These are phyloP conservation scores for Strigops habroptila DNA, from an alignment of 2,113 vertebrate genomes.

Conservation along the genomic window DNA sequence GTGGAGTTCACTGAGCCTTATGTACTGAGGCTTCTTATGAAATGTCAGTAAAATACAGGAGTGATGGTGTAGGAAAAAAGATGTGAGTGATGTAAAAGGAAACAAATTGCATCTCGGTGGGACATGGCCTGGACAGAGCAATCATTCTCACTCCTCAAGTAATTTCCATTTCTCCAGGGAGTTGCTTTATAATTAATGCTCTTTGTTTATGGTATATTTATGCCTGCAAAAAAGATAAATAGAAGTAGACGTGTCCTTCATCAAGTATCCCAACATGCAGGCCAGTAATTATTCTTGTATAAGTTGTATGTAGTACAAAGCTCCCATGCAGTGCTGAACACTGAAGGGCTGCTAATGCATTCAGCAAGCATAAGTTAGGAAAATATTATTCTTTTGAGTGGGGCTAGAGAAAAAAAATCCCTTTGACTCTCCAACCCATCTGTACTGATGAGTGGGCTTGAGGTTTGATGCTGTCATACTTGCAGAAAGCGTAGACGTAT, in stretches of 20 bases:
- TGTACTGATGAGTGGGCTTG: background rate
- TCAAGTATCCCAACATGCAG: background rate
- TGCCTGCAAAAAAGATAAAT: background rate
- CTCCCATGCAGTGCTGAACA: background rate
- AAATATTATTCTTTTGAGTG: background rate
- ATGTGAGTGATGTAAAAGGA: background rate
- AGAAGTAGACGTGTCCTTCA: background rate
- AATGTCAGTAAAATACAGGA: background rate
- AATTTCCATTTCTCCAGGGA: conserved; percentile 51
- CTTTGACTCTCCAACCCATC: background rate
- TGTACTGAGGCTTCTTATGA: background rate
- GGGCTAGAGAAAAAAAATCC: background rate
- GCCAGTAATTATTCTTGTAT: conserved; percentile 18
- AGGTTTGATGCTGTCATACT: background rate
- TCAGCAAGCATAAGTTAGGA: background rate
- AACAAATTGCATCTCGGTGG: conserved; percentile 42
- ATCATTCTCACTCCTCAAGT: conserved; percentile 16
- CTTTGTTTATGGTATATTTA: conserved; percentile 45
- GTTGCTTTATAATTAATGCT: conserved; percentile 46
- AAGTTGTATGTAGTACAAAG: background rate
- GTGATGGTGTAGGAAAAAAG: background rate
- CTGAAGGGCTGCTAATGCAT: background rate
- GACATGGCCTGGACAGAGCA: background rate
- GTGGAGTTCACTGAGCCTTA: background rate
- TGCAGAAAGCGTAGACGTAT: background rate